Evolutionary conservation across 1,140 invertebrate species (phyloP).

Genomic region (Lasioglossum albipes): DNA sequence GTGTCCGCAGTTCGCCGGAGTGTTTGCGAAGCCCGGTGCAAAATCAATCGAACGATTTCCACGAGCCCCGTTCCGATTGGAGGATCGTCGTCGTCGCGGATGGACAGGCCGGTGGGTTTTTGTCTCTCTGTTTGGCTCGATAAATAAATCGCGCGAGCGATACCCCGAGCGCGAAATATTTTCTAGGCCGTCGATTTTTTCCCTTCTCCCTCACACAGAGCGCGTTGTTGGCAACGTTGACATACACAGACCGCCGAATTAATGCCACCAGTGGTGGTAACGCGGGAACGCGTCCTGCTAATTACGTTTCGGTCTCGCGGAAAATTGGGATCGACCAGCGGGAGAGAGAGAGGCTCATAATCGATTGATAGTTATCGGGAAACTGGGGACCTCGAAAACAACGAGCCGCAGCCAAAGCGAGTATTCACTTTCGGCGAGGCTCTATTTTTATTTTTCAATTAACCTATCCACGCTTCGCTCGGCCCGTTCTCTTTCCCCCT

Average conservation of each 20-base stretch:
- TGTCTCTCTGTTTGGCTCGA: too few species aligned
- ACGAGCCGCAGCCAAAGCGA: too few species aligned
- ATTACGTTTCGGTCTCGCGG: constrained; percentile 22
- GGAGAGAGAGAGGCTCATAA: constrained; percentile 1
- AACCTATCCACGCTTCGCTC: background rate
- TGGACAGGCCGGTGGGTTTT: background rate
- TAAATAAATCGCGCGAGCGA: background rate
- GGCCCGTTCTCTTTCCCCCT: background rate
- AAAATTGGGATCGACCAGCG: constrained; percentile 27
- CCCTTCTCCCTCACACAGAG: too few species aligned
- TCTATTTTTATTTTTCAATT: background rate
- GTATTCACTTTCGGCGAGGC: background rate
- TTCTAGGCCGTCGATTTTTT: background rate
- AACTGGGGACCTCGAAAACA: background rate
- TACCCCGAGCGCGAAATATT: background rate
- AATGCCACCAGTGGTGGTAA: background rate
- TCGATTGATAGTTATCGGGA: constrained; percentile 20
- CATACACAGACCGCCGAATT: background rate
- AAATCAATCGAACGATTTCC: background rate
- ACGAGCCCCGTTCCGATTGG: background rate
- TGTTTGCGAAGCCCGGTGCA: too few species aligned
- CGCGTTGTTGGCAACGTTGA: background rate
- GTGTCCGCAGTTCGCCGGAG: background rate
- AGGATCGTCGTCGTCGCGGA: background rate
- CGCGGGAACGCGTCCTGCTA: constrained; percentile 9